Percentiles rank a stretch among this genome's conserved stretches.
phyloP scores from a whole-genome alignment of 2,888 invertebrate genomes.

The Helleia helle region DNA sequence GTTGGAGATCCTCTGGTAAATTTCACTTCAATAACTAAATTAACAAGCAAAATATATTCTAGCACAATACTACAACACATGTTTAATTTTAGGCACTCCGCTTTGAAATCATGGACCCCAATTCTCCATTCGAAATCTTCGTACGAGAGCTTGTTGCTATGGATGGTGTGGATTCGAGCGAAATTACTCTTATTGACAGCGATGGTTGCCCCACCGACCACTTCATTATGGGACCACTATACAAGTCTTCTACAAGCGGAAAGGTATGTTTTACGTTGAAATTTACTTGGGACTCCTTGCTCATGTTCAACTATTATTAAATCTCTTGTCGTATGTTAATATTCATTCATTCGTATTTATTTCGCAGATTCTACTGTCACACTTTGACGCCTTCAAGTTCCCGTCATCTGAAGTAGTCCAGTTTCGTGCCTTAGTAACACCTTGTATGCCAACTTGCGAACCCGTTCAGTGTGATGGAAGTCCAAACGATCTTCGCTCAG shows the following conservation, averaged over 20 bases:
- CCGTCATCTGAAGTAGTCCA: constrained; percentile 96
- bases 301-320: too few species aligned
- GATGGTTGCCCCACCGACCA: constrained; percentile 95
- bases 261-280: constrained; percentile 78
- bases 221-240: constrained; percentile 94
- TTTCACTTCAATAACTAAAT: too few species aligned
- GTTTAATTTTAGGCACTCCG: constrained; percentile 78
- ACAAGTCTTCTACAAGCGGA: constrained; percentile 85
- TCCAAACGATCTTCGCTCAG: constrained; percentile 86
- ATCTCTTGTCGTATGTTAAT: too few species aligned
- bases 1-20: constrained; percentile 89
- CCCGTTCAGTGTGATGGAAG: constrained; percentile 93
- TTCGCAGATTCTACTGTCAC: constrained; percentile 85
- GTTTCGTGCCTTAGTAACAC: constrained; percentile 95
- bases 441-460: constrained; percentile 94
- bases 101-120: constrained; percentile 93
- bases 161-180: constrained; percentile 94
- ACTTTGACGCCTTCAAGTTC: constrained; percentile 97
- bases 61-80: too few species aligned
- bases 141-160: constrained; percentile 94
- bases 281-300: too few species aligned
- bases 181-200: constrained; percentile 93
- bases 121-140: constrained; percentile 96
- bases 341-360: too few species aligned
- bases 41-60: too few species aligned